Conservation (phyloP, 2,888 invertebrate genomes). For the Odontocolon sp. region DNA sequence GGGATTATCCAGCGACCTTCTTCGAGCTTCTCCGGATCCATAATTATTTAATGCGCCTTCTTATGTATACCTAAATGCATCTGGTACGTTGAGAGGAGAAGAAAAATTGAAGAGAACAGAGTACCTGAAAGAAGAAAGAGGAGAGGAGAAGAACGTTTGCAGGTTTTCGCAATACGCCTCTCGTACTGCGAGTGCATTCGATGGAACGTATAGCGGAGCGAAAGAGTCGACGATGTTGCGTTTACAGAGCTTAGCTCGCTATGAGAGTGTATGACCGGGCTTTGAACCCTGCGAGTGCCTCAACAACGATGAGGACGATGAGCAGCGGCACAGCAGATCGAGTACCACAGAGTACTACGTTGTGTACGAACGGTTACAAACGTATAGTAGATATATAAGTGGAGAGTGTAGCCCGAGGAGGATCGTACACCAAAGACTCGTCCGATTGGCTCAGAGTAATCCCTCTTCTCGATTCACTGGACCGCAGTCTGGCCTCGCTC, state of each 20-base stretch:
- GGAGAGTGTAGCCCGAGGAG: constrained; percentile 54
- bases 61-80: too few species aligned
- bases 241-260: constrained; percentile 17
- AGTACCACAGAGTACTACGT: constrained; percentile 71
- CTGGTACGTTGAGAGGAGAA: too few species aligned
- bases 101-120: too few species aligned
- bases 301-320: neutral
- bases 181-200: constrained; percentile 45
- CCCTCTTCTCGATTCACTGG: constrained; percentile 7
- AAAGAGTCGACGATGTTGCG: constrained; percentile 12
- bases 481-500: neutral
- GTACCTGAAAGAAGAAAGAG: too few species aligned
- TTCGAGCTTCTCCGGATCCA: neutral
- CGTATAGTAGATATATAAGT: neutral
- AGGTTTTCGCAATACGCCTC: too few species aligned
- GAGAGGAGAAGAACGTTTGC: too few species aligned
- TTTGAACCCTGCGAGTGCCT: constrained; percentile 71
- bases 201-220: neutral
- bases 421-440: constrained; percentile 51
- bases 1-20: too few species aligned
- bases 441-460: constrained; percentile 39
- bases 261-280: constrained; percentile 73
- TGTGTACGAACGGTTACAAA: constrained; percentile 64
- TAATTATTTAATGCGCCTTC: constrained; percentile 24
- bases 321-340: too few species aligned